Evolutionary conservation across 2,113 vertebrate species (phyloP).

Genomic region (Esox niger): DNA sequence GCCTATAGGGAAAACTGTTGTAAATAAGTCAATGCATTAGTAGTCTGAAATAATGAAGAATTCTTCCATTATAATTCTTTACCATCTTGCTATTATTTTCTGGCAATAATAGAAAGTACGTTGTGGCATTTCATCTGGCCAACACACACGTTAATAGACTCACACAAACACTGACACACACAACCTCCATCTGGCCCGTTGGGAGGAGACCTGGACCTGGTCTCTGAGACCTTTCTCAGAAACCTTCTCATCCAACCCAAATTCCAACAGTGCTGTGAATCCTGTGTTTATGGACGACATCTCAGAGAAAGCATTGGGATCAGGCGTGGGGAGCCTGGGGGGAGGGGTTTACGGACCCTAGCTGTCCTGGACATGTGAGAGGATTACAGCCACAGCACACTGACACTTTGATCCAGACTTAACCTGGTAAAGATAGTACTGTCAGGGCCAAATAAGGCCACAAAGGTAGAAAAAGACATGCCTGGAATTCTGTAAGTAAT

Average conservation of each 20-base stretch:
- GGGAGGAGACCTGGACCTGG: neutral
- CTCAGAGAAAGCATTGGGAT: constrained; percentile 1
- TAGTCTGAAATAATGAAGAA: too few relatives aligned
- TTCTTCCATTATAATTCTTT: too few relatives aligned
- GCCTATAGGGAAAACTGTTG: too few relatives aligned
- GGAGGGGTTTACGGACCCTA: neutral
- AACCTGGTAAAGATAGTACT: neutral
- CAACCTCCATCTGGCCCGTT: neutral
- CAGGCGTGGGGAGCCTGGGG: neutral
- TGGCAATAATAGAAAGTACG: too few relatives aligned
- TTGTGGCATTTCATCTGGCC: too few relatives aligned
- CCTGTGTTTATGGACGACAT: constrained; percentile 13
- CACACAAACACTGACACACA: too few relatives aligned
- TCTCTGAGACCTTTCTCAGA: constrained; percentile 2
- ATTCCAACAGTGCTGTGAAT: constrained; percentile 3
- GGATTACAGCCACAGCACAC: neutral
- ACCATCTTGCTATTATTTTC: too few relatives aligned
- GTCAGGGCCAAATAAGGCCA: neutral
- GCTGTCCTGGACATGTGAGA: neutral
- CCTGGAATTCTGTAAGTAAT: neutral
- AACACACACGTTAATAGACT: too few relatives aligned
- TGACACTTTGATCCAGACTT: neutral
- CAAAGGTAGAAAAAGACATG: neutral
- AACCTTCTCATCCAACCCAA: neutral
- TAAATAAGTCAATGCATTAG: too few relatives aligned